Conservation (phyloP, 2,113 vertebrate species). For the Forbesichthys papilliferus region DNA sequence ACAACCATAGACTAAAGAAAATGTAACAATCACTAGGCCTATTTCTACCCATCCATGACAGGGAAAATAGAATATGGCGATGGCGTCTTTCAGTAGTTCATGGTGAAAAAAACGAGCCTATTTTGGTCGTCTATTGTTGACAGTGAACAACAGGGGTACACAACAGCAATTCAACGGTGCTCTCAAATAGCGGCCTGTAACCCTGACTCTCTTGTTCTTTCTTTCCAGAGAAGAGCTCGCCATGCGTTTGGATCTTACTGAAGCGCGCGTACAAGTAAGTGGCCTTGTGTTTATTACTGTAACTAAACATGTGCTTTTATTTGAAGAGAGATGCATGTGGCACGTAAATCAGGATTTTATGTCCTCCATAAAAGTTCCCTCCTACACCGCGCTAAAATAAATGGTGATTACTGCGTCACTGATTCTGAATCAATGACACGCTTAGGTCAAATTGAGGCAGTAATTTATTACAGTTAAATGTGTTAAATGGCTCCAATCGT, state of each 20-base stretch:
- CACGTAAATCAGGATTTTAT: conserved; percentile 57
- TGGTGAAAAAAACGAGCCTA: conserved; percentile 48
- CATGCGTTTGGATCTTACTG: conserved; percentile 96
- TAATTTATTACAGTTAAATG: conserved; percentile 72
- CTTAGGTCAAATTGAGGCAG: conserved; percentile 46
- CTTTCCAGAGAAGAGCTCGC: conserved; percentile 91
- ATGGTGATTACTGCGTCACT: conserved; percentile 64
- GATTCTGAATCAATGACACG: conserved; percentile 57
- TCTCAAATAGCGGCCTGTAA: conserved; percentile 68
- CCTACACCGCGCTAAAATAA: conserved; percentile 44
- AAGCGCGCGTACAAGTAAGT: conserved; percentile 97
- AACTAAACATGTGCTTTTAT: conserved; percentile 1
- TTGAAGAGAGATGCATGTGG: conserved; percentile 11
- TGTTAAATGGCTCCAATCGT: conserved; percentile 71
- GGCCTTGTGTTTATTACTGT: conserved; percentile 31
- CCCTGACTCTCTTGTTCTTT: conserved; percentile 50
- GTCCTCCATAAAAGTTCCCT: conserved; percentile 45
- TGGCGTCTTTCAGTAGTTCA: conserved; percentile 63
- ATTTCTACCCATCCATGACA: conserved; percentile 67
- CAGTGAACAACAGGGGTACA: conserved; percentile 62
- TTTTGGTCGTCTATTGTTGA: conserved; percentile 71
- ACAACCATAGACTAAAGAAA: conserved; percentile 63
- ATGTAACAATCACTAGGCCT: conserved; percentile 70
- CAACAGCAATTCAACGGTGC: conserved; percentile 61
- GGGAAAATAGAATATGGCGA: conserved; percentile 69